A percentile compares a stretch with the other conserved stretches of the same genome.
These are phyloP conservation scores for Amblyjoppa fuscipennis DNA, from an alignment of 2,888 invertebrate species.

Conservation along the genomic window DNA sequence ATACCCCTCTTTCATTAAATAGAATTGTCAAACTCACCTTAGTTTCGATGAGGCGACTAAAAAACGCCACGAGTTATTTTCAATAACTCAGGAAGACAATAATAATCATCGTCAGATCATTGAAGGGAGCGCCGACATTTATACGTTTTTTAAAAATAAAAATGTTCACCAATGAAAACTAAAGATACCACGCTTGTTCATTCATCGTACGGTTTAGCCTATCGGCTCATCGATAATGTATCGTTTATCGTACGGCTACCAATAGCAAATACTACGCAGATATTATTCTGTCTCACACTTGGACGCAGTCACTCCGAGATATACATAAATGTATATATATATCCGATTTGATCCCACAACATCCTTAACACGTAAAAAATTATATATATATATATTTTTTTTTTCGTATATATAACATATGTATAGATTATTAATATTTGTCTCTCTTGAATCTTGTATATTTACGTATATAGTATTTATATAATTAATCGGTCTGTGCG, in stretches of 20 bases:
- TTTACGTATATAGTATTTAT: conserved; percentile 54
- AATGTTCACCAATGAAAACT: neutral
- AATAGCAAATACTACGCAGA: conserved; percentile 38
- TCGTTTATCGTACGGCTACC: conserved; percentile 6
- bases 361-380: conserved; percentile 73
- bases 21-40: conserved; percentile 4
- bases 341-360: conserved; percentile 81
- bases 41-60: neutral
- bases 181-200: neutral
- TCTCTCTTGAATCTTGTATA: conserved; percentile 60
- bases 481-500: conserved; percentile 50
- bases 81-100: too few relatives aligned
- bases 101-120: neutral
- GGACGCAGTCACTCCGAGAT: conserved; percentile 64
- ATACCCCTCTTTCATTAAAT: neutral
- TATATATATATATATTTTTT: conserved; percentile 59
- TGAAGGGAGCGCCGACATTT: neutral
- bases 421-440: conserved; percentile 63
- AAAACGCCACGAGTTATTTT: neutral
- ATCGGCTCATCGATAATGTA: conserved; percentile 21
- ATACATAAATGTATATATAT: conserved; percentile 59
- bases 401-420: conserved; percentile 58
- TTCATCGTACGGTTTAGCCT: neutral
- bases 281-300: conserved; percentile 59
- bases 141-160: neutral